Base-by-base conservation (phyloP, 2,888 invertebrate species). In the Nomada ruficornis region DNA sequence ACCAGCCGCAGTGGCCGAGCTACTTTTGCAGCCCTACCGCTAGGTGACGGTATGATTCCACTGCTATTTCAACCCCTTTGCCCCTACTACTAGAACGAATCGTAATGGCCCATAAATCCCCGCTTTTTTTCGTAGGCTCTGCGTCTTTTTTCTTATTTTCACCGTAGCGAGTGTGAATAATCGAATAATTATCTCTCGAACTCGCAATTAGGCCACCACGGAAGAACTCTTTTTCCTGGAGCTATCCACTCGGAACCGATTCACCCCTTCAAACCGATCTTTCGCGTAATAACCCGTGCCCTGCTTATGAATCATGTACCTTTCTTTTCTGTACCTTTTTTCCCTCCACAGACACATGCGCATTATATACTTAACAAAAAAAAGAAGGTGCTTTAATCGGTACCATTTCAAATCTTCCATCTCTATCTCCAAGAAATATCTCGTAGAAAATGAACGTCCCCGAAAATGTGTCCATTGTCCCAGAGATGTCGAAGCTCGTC, bases 141-240 rank as follows among this genome's bases (percentile, higher is more conserved):
- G 73, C 62, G 62, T 68, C 26, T 15, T 68, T 47, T 88, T 87
- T 88, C 83, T 88, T 82, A 89, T 90, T 89, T 88, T 88, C 79
- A 84, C 80, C 71, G 86, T 84, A 87, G 87, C 88, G 82, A 91
- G 90, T 90, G 91, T 91, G 90, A 90, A 91, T 89, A 92, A 92
- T 92, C 90, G 86, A 91, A 90, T 90, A 91, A 91, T 91, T 90
- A 90, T 89, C 86, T 89, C 85, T 86, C 84, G 68, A 76, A 62
- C 81, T 85, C 80, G 80, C 91, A 92, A 92, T 90, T 90, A 91
- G 91, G 90, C 92, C 91, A 91, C 91, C 90, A 74, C 82, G 50
- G 86, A 75, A 80, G 83, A 82, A 77, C 73, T 86, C 71, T 87
- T 87, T 88, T 60, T 86, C 80, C 83, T 60, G 74, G 74, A 84